These are phyloP conservation scores for Philotrypesis tridentata DNA, from an alignment of 1,140 invertebrate genomes.

Conservation along the genomic window DNA sequence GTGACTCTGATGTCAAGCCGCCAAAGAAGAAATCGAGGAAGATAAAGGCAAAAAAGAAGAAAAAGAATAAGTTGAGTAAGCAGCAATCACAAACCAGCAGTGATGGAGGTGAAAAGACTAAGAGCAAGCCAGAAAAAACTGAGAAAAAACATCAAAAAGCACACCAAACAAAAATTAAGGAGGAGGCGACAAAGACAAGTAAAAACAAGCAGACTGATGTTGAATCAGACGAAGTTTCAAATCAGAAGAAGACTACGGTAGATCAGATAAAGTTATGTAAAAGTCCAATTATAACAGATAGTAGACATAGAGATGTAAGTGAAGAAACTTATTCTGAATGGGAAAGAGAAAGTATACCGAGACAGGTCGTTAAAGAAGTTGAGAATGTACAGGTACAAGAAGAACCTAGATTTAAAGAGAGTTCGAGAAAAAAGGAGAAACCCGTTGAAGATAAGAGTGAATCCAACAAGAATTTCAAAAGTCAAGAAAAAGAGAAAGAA, in stretches of 20 bases:
- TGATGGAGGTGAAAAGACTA: slow-evolving; percentile 47
- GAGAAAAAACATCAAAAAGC: slow-evolving; percentile 43
- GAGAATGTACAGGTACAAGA: slow-evolving; percentile 24
- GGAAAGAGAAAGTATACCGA: slow-evolving; percentile 39
- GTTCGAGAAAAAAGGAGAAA: slow-evolving; percentile 30
- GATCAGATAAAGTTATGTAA: not conserved
- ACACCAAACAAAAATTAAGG: slow-evolving; percentile 36
- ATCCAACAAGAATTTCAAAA: slow-evolving; percentile 12
- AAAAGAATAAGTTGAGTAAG: slow-evolving; percentile 49
- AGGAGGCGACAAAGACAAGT: slow-evolving; percentile 32
- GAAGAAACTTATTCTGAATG: slow-evolving; percentile 33
- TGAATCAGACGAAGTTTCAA: not conserved
- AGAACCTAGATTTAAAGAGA: slow-evolving; percentile 10
- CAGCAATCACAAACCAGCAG: not conserved
- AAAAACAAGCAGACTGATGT: slow-evolving; percentile 19
- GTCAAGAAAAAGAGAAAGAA: slow-evolving; percentile 32
- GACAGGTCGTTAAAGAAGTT: slow-evolving; percentile 39
- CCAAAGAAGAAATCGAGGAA: slow-evolving; percentile 33
- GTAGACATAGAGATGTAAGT: not conserved
- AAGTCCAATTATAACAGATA: slow-evolving; percentile 11
- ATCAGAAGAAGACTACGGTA: not conserved
- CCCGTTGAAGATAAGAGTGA: slow-evolving; percentile 7
- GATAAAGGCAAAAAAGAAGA: slow-evolving; percentile 52
- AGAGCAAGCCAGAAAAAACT: slow-evolving; percentile 53
- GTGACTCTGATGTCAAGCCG: slow-evolving; percentile 58